Base-by-base conservation (phyloP, 2,888 invertebrate species). In the Xanthia icteritia region DNA sequence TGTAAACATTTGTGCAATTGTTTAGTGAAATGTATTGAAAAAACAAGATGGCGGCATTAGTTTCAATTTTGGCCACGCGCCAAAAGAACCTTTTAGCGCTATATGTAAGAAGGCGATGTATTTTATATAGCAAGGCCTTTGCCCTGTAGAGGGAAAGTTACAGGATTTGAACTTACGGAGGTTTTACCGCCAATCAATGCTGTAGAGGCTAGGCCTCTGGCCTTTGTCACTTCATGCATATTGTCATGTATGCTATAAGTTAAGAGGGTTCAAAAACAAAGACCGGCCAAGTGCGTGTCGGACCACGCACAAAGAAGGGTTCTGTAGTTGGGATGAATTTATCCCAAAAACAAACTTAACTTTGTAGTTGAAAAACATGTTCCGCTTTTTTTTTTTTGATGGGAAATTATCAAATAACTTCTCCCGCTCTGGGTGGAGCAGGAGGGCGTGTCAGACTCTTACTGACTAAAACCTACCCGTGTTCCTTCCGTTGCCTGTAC, bases 221-320 rank as follows among this genome's bases (percentile, higher is more conserved):
- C 17, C 13, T 64, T 13, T 63, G 54, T 39, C 27, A 27, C 11
- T 77, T 48, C 27, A 20, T 65, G 27, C 27, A 76, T 64, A 76
- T 31, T 75, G 11, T 56, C 56, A 45, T 20, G 42, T 36, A 76
- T 31, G n/a, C n/a, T 45, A 42, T 42, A 76, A 54, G n/a, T 36
- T 36, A 63, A 1, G 17, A 23, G 27, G 64, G 36, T 27, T 5
- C 6, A 27, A 64, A 75, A n/a, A n/a, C n/a, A n/a, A n/a, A n/a
- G n/a, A n/a, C n/a, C n/a, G n/a, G n/a, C n/a, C n/a, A n/a, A n/a
- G n/a, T n/a, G n/a, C n/a, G n/a, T n/a, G n/a, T n/a, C n/a, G n/a
- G n/a, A n/a, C n/a, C n/a, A n/a, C n/a, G n/a, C n/a, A n/a, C n/a
- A n/a, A n/a, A n/a, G n/a, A n/a, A n/a, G n/a, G n/a, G n/a, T n/a